Conservation (phyloP, 2,113 vertebrate species). For the Sus scrofa region T2T-Sscrofa CM000819.6:52139501-52140000, state of each 20-base stretch:
- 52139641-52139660: neutral
- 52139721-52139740: neutral
- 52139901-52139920: neutral
- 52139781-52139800: neutral
- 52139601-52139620: slow-evolving; percentile 53
- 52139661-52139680: neutral
- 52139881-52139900: neutral
- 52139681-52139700: neutral
- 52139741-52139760: neutral
- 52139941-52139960: neutral
- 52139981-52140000: neutral
- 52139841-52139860: neutral
- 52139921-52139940: neutral
- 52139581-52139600: slow-evolving; percentile 51
- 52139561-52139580: slow-evolving; percentile 1
- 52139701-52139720: neutral
- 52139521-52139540: neutral
- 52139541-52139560: neutral
- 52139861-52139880: neutral
- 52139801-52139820: neutral
- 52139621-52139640: slow-evolving; percentile 27
- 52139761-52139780: neutral
- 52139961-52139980: neutral
- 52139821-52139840: neutral
- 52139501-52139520: neutral